Base-by-base conservation (phyloP, 2,888 invertebrate species). In the Amiota minor region DNA sequence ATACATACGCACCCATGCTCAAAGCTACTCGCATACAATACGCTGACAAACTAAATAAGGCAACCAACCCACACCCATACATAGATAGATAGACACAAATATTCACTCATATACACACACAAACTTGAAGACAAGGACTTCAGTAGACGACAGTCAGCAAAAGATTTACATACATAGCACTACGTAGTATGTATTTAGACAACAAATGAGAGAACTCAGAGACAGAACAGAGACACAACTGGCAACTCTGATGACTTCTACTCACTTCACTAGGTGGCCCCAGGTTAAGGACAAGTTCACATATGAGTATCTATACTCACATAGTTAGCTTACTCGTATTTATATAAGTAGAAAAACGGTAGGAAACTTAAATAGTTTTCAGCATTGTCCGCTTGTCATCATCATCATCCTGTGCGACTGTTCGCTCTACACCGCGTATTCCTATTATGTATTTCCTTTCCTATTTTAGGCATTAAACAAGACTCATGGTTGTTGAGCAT, bases 51-150 rank as follows among this genome's bases (percentile, higher is more conserved):
- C 65, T 65, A 65, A 65, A 49, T 47, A 65, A 65, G 49, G 16
- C n/a, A 46, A 62, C 12, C 47, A 65, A 20, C 62, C 8, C 14
- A 8, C 9, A 12, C 18, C 46, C 18, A 73, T 16, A 76, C 75
- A 79, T 75, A 55, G 50, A 35, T 68, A 65, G 45, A 70, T 20
- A 61, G 49, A 23, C 62, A 71, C 50, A 64, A 35, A 71, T 16
- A 71, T 50, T 18, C 20, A 50, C 23, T 12, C 11, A 9, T 12
- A 69, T 12, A 53, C 18, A 18, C 59, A 20, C 67, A 53, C 9
- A 16, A 12, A 59, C 20, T 59, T 59, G 23, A 59, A 59, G 59
- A 59, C 59, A 59, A 59, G 59, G 59, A 59, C 59, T 59, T 59
- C 20, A 10, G 18, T 20, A 59, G 59, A 59, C 35, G 35, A 35